Evolutionary conservation across 92 coral and sea anemone species (phyloP), one percentile per base, ranked within the genome.

Genomic region (Umimayanthus kanabou): DNA sequence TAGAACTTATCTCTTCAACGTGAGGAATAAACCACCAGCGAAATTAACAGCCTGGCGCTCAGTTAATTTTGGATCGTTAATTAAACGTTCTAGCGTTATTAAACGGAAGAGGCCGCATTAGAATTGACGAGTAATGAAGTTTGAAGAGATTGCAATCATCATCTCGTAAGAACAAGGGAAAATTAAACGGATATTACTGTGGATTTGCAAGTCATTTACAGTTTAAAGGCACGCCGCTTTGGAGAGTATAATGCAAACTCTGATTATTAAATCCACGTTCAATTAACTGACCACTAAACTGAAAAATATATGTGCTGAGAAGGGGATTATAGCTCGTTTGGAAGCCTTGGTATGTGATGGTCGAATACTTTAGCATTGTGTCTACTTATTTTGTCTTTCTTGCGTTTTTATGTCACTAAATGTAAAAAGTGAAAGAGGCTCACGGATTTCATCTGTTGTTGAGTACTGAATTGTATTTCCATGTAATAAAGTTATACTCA

Each of bases 221-320:
- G 87, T 83, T 69, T 83, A 83, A 83, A 83, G 87, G 78, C 78
- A 83, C 77, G 87, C 87, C 87, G 87, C 87, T 83, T 82, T 69
- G 28, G 22, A 69, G 18, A 28, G 50, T 11, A 75, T 37, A 37
- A 75, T 4, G 79, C 79, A 75, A 75, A 75, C 45, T 53, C 25
- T 42, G 9, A 11, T 83, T 83, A 83, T 83, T 67, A 83, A 72
- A 70, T 42, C 78, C 64, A 16, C 49, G 47, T n/a, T 28, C 66
- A 82, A 82, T 42, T 82, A 33, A 66, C 29, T 43, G 25, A 28
- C 9, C 9, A 18, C 25, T 11, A 82, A 82, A 65, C 30, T 79
- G 66, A 79, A 79, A 79, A 79, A 66, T 43, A 30, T 37, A 18
- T 39, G 3, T 39, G 30, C 80, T 10, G 53, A 9, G 16, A 39